These are phyloP conservation scores for Rhyacophila evoluta DNA, from an alignment of 2,888 invertebrate species.

Conservation along the genomic window DNA sequence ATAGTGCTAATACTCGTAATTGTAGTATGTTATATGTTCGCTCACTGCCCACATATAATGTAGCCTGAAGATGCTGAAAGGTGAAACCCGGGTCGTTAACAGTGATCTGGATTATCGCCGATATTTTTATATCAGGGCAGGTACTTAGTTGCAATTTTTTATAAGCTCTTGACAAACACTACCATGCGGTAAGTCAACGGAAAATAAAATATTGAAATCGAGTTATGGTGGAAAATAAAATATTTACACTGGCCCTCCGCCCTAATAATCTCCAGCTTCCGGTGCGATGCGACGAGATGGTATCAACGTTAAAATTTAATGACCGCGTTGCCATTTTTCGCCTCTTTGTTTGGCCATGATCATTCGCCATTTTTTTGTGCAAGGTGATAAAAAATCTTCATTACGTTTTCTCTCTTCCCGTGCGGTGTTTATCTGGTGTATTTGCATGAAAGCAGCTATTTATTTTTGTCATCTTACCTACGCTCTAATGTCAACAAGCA, in stretches of 20 bases:
- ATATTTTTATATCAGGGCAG: no score
- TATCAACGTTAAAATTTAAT: constrained; percentile 24
- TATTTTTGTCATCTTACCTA: constrained; percentile 10
- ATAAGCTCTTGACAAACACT: no score
- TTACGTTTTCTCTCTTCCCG: neutral
- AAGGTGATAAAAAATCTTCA: constrained; percentile 22
- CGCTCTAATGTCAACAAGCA: neutral
- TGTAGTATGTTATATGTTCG: no score
- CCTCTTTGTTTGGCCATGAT: constrained; percentile 18
- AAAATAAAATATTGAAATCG: neutral
- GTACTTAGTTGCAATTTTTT: no score
- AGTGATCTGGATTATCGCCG: no score
- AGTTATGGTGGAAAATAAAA: neutral
- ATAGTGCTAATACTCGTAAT: no score
- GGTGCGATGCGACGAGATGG: constrained; percentile 9
- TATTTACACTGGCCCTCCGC: neutral
- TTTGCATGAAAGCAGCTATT: neutral
- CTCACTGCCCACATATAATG: no score
- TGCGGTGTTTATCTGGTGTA: neutral
- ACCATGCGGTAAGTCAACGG: no score
- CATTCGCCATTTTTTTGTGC: neutral
- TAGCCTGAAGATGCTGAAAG: no score
- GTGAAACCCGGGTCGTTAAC: no score
- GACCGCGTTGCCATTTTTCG: constrained; percentile 19
- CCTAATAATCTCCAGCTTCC: constrained; percentile 8